A percentile compares a stretch with the other conserved stretches of the same genome.
phyloP scores from a whole-genome alignment of 2,113 vertebrate genomes.

The Forbesichthys papilliferus region DNA sequence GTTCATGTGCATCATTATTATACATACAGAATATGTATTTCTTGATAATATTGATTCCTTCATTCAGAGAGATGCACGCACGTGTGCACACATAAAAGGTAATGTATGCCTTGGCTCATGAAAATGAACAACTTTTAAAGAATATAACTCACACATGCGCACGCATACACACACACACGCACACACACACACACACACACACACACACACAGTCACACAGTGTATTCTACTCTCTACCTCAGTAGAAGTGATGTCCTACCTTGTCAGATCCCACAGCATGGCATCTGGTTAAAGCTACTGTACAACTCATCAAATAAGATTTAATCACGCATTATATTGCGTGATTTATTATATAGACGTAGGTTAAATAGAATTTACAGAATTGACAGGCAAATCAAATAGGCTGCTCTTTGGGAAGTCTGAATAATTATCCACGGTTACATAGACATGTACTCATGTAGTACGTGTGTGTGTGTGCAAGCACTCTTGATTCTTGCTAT shows the following conservation, averaged over 20 bases:
- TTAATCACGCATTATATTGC: constrained; percentile 33
- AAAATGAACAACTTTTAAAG: too few relatives aligned
- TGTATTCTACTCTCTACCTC: background rate
- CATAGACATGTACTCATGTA: too few relatives aligned
- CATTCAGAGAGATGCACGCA: background rate
- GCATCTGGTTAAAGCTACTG: constrained; percentile 43
- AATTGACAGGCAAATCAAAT: too few relatives aligned
- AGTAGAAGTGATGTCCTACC: constrained; percentile 1
- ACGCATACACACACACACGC: background rate
- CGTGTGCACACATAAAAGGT: background rate
- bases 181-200: constrained; percentile 5
- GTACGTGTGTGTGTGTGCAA: too few relatives aligned
- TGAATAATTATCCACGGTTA: too few relatives aligned
- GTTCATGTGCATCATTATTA: background rate
- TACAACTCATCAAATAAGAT: constrained; percentile 30
- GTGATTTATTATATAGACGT: too few relatives aligned
- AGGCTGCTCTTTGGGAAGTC: too few relatives aligned
- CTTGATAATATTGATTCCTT: background rate
- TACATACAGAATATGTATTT: background rate
- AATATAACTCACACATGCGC: too few relatives aligned
- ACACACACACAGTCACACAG: background rate
- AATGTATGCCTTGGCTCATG: too few relatives aligned
- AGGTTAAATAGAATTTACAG: too few relatives aligned
- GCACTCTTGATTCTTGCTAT: too few relatives aligned
- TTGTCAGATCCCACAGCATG: constrained; percentile 36